Conservation (phyloP, 2,888 invertebrate species). For the Rhorus exstirpatorius region DNA sequence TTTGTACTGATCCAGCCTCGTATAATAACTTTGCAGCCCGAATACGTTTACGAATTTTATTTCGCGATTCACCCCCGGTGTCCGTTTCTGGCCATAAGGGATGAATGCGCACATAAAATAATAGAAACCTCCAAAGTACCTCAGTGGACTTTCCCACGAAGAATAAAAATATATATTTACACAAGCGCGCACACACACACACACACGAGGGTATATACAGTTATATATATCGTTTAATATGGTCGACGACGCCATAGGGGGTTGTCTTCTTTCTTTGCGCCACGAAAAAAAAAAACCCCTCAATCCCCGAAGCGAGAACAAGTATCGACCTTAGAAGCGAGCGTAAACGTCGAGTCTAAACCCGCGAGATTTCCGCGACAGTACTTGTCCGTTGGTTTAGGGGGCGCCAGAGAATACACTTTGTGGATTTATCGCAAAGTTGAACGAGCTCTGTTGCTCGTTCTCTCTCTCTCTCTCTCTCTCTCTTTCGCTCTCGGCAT, state of each 20-base stretch:
- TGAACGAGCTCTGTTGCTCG: slow-evolving; percentile 48
- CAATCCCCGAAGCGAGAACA: slow-evolving; percentile 28
- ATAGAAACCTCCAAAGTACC: slow-evolving; percentile 81
- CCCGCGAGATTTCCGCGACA: slow-evolving; percentile 45
- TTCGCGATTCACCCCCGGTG: neutral
- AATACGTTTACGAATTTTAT: neutral
- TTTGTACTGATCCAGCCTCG: slow-evolving; percentile 53
- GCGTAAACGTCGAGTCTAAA: slow-evolving; percentile 29
- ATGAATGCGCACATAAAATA: slow-evolving; percentile 84
- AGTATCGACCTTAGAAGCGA: slow-evolving; percentile 48
- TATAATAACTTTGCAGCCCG: slow-evolving; percentile 25
- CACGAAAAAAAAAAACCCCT: slow-evolving; percentile 37
- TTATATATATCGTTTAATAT: slow-evolving; percentile 80
- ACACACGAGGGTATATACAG: slow-evolving; percentile 22
- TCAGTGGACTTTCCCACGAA: slow-evolving; percentile 57
- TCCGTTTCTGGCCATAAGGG: slow-evolving; percentile 66
- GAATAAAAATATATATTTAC: slow-evolving; percentile 45
- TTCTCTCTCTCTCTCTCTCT: slow-evolving; percentile 14
- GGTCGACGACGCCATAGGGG: slow-evolving; percentile 81
- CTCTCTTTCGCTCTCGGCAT: slow-evolving; percentile 73
- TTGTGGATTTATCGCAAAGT: slow-evolving; percentile 84
- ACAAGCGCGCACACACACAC: neutral
- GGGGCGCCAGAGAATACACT: slow-evolving; percentile 68
- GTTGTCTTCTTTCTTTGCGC: slow-evolving; percentile 73
- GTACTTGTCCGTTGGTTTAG: slow-evolving; percentile 51